Evolutionary conservation across 2,797 vertebrate species (phyloP).

Genomic region (Dallia pectoralis): DNA sequence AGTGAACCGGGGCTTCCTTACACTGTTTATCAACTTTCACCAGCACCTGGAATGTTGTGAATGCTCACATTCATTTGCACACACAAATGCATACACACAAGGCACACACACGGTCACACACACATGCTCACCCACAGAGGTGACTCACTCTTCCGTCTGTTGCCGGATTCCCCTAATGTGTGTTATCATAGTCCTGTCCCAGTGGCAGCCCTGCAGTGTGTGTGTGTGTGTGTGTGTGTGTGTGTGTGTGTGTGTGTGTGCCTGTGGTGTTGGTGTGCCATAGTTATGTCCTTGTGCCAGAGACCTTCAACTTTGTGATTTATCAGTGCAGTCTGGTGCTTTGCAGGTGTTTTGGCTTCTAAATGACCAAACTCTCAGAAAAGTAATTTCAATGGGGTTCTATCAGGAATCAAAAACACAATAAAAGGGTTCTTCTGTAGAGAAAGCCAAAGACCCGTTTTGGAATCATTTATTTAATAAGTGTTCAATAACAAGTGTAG

Average conservation of each 20-base stretch:
- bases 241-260: slow-evolving; percentile 8
- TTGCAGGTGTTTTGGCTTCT: background rate
- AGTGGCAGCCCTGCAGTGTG: slow-evolving; percentile 38
- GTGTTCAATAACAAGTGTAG: too few species aligned
- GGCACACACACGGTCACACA: background rate
- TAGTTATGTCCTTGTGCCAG: slow-evolving; percentile 21
- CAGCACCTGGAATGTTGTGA: background rate
- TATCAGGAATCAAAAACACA: too few species aligned
- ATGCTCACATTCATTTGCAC: background rate
- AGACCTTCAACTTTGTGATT: slow-evolving; percentile 10
- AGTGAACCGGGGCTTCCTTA: too few species aligned
- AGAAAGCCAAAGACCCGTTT: too few species aligned
- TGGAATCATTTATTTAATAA: too few species aligned
- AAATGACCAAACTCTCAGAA: too few species aligned
- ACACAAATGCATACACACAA: background rate
- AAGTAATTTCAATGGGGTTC: too few species aligned
- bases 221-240: slow-evolving; percentile 13
- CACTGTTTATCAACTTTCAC: too few species aligned
- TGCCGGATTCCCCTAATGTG: slow-evolving; percentile 39
- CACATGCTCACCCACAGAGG: slow-evolving; percentile 24
- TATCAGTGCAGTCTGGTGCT: slow-evolving; percentile 10
- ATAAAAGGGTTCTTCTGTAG: too few species aligned
- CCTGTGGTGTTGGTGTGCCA: slow-evolving; percentile 31
- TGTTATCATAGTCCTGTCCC: slow-evolving; percentile 32
- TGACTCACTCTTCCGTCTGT: slow-evolving; percentile 41